A percentile compares a stretch with the other conserved stretches of the same genome.
These are phyloP conservation scores for Chaitophorus viminalis DNA, from an alignment of 2,888 invertebrate genomes.

Conservation along the genomic window DNA sequence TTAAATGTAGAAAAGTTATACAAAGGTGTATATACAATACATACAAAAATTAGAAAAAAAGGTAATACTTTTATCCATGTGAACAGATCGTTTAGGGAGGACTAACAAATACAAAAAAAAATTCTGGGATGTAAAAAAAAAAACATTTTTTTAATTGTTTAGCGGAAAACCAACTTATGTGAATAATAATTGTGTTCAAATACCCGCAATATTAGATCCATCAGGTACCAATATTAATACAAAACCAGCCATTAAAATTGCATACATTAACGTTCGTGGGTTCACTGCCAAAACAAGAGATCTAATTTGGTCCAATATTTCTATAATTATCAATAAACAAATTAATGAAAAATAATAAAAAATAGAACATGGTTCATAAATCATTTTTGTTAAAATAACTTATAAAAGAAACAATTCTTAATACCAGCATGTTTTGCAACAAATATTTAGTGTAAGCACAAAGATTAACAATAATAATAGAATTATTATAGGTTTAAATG, in stretches of 20 bases:
- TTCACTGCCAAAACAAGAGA: conserved; percentile 69
- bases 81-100: background rate
- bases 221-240: conserved; percentile 66
- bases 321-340: conserved; percentile 61
- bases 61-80: background rate
- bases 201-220: background rate
- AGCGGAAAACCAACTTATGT: conserved; percentile 19
- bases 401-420: no score
- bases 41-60: conserved; percentile 46
- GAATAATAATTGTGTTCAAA: conserved; percentile 27
- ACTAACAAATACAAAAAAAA: background rate
- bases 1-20: conserved; percentile 17
- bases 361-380: no score
- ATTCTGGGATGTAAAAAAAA: conserved; percentile 32
- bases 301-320: conserved; percentile 69
- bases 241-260: conserved; percentile 72
- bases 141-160: conserved; percentile 6
- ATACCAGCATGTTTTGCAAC: no score
- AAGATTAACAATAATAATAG: no score
- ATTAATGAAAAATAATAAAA: conserved; percentile 18
- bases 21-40: conserved; percentile 55
- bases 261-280: conserved; percentile 71
- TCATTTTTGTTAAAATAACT: no score
- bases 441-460: no score
- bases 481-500: no score